Base-by-base conservation (phyloP, 2,888 invertebrate species). In the Rotaria sp. region DNA sequence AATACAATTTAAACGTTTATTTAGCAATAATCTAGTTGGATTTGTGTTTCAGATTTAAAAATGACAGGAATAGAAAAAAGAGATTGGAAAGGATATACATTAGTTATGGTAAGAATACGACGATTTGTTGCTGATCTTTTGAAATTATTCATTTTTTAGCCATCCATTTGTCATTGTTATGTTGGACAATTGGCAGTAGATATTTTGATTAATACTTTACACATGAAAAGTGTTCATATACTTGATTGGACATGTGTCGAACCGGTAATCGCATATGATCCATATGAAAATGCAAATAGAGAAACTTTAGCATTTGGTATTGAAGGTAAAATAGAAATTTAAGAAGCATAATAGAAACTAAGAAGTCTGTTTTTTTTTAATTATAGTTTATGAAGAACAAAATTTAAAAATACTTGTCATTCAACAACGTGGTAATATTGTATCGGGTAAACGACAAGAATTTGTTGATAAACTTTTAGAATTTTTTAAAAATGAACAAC, bases 341-440 rank as follows among this genome's bases (percentile, higher is more conserved):
- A 35, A 15, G 1, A 1, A 21, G 1, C 4, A 35, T 1, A 38
- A 21, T 30, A 18, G n/a, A 30, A 30, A 59, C 21, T 35, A 30
- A 26, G 26, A 8, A 26, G 4, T 55, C 1, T 50, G 18, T 15
- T 50, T 50, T 50, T 50, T 50, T 67, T 80, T 18, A 26, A 24
- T 38, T 21, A 7, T 45, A 80, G 80, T 80, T n/a, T 80, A 80
- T 45, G 80, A 80, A 80, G 80, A 80, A 45, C 21, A 26, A 45
- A 41, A n/a, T 80, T 45, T 80, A n/a, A 80, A 80, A 45, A 21
- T 80, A 45, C n/a, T 80, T 15, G 80, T 80, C 45, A 80, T 80
- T 45, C 80, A 80, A 80, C 80, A 80, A 45, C 80, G 80, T 41
- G 80, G 80, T 80, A n/a, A 21, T 26, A 80, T 80, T 80, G 80